phyloP scores from a whole-genome alignment of 2,888 invertebrate species.

The Drosophila multiciliata region DNA sequence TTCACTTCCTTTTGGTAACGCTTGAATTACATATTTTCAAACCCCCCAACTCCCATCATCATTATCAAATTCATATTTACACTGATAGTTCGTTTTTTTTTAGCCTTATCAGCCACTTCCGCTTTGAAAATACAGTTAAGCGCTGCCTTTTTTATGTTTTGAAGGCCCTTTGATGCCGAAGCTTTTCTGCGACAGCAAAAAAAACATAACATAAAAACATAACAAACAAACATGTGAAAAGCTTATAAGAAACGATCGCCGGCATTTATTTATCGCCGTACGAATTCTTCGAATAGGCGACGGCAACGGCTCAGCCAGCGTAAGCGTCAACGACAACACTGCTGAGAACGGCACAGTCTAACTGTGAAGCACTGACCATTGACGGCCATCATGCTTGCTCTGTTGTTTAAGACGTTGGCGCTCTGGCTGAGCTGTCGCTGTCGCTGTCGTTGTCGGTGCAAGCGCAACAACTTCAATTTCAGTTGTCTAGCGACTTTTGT shows the following conservation, averaged over 20 bases:
- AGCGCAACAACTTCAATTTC: constrained; percentile 65
- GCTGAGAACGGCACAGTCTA: constrained; percentile 46
- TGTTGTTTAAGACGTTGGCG: constrained; percentile 36
- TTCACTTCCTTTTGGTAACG: not conserved
- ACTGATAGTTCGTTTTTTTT: constrained; percentile 5
- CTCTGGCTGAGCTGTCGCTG: constrained; percentile 15
- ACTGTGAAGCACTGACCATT: constrained; percentile 72
- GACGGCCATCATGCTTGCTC: constrained; percentile 38
- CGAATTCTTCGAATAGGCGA: constrained; percentile 23
- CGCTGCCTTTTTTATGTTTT: constrained; percentile 4
- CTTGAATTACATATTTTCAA: not conserved
- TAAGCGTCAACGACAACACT: constrained; percentile 14
- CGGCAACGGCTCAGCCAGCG: constrained; percentile 19
- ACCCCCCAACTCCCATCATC: not conserved
- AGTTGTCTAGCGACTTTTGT: constrained; percentile 69
- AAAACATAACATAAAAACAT: not conserved
- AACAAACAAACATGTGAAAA: constrained; percentile 7
- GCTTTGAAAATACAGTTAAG: constrained; percentile 11
- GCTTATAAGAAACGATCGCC: constrained; percentile 38
- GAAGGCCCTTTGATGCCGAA: constrained; percentile 26
- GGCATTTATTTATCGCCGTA: constrained; percentile 36
- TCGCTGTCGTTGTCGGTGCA: constrained; percentile 26
- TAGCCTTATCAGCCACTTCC: constrained; percentile 48
- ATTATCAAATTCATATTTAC: not conserved
- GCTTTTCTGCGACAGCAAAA: constrained; percentile 41